phyloP scores from a whole-genome alignment of 2,797 vertebrate species.

The Pseudochromis fuscus region DNA sequence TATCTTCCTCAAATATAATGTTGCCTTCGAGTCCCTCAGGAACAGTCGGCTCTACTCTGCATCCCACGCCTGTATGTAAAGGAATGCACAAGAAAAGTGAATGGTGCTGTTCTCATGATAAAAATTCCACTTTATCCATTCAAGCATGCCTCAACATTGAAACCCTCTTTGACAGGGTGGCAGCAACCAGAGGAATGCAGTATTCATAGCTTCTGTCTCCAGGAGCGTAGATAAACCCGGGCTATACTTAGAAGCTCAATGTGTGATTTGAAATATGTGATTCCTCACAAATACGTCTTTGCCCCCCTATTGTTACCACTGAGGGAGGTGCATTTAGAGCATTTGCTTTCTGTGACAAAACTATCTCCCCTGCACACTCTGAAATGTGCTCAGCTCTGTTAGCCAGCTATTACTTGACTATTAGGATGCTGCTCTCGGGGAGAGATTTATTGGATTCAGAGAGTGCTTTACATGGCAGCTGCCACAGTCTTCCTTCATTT shows the following conservation, averaged over 20 bases:
- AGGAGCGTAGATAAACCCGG: conserved; percentile 71
- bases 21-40: conserved; percentile 43
- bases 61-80: conserved; percentile 51
- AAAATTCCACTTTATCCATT: conserved; percentile 78
- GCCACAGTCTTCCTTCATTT: conserved; percentile 47
- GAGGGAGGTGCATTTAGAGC: conserved; percentile 53
- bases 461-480: conserved; percentile 55
- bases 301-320: conserved; percentile 61
- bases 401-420: conserved; percentile 69
- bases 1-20: conserved; percentile 41
- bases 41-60: conserved; percentile 26
- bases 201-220: conserved; percentile 81
- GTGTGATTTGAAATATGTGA: conserved; percentile 75
- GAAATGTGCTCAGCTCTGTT: conserved; percentile 65
- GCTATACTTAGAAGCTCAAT: conserved; percentile 79
- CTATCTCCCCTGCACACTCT: conserved; percentile 59
- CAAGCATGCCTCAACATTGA: conserved; percentile 79
- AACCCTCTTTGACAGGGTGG: conserved; percentile 79
- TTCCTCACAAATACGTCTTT: conserved; percentile 66
- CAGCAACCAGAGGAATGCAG: conserved; percentile 76
- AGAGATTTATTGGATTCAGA: conserved; percentile 63
- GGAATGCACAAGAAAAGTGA: conserved; percentile 58
- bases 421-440: conserved; percentile 49
- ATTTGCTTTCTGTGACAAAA: conserved; percentile 61
- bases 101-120: conserved; percentile 69